Evolutionary conservation across 2,113 vertebrate genomes (phyloP), one percentile per base, ranked within the genome.

Genomic region (Maccullochella peelii): DNA sequence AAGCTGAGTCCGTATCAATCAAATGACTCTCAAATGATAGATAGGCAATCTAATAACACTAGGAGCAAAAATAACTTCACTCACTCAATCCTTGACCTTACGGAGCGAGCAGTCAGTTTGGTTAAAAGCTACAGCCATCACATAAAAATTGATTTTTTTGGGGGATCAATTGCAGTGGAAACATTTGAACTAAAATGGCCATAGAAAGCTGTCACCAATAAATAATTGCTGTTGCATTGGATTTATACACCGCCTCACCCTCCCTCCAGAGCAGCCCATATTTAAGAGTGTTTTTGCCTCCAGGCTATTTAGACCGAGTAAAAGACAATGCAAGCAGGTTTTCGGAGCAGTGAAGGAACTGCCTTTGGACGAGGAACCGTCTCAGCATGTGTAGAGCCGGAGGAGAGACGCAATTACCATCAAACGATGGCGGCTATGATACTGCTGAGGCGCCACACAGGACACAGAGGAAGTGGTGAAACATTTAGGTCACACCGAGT

Each of bases 11-110:
- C 12, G 90, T 80, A 93, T 93, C 91, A 91, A 93, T 94, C 90
- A 90, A 77, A 81, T 36, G 49, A 52, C 71, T 79, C 87, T 30
- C 36, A 42, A 54, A 14, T 92, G 92, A 94, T 82, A 90, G 89
- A 92, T 91, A 90, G 93, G 92, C 93, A 93, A 94, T 93, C 85
- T 89, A 81, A 87, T 82, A 91, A 90, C 86, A 87, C 82, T 47
- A 78, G 81, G 70, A 87, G 84, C 80, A 87, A 90, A 92, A 92
- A 92, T 86, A 86, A 87, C 91, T 90, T 87, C 84, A 73, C 90
- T 90, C 91, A 84, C 89, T 94, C 94, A 93, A 92, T 91, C 90
- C 91, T 94, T 94, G 94, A 94, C 92, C 93, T 91, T 85, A 91
- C 27, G 44, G 84, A 85, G 80, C 79, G 18, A 57, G 78, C 84